Base-by-base conservation (phyloP, 92 coral and sea anemone genomes). In the Zoanthus solanderi region DNA sequence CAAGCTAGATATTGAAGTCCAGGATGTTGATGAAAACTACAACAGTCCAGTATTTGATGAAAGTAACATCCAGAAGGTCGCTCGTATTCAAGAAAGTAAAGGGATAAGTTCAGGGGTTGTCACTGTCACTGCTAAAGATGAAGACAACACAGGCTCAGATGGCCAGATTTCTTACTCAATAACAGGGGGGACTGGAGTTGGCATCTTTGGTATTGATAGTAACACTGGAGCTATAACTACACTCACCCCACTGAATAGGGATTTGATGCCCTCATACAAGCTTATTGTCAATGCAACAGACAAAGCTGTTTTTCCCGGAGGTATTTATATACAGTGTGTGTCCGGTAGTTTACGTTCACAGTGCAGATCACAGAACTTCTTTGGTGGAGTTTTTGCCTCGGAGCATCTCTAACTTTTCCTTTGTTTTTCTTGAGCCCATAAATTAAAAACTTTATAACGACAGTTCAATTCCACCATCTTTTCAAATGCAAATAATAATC, bases 101-200 rank as follows among this genome's bases (percentile, higher is more conserved):
- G 90, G 82, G 74, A 4, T 5, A 12, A 88, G 90, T 8, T 78
- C 95, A 17, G 53, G 78, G 16, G 92, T 97, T 12, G 90, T 94
- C 1, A 92, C 91, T 52, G 94, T 97, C 46, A 88, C 94, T 37
- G 99, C 98, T 47, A 88, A 89, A 30, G 99, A 97, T 69, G 84
- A 69, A 0, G 99, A 97, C n/a, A 23, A 2, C 60, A 57, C 90
- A 28, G 98, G 96, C 1, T n/a, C 83, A 4, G 87, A 89, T 75
- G 98, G 98, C 11, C 63, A 88, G 53, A 78, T 95, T 37, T 30
- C 10, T 42, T 95, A 95, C 29, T 84, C 91, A 42, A 78, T 93
- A 15, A 91, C 90, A 23, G 93, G 83, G 16, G 95, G 94, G 2
- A 88, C 94, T 28, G 94, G 91, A 31, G 89, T 87, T 57, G 91